Conservation (phyloP, 1,140 invertebrate genomes). For the Procambarus clarkii region DNA sequence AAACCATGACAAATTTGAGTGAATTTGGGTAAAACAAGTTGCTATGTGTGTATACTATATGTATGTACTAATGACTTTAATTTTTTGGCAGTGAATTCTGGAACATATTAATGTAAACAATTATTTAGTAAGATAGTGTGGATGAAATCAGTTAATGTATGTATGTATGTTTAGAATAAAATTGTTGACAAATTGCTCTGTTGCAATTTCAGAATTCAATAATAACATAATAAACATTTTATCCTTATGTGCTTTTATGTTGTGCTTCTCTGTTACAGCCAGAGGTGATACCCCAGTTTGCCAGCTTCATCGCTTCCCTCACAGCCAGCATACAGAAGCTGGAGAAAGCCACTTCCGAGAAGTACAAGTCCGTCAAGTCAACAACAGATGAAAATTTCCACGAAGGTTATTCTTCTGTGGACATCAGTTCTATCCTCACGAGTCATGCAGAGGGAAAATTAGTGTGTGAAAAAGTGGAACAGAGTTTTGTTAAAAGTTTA, state of each 20-base stretch:
- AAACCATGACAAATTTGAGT: no score
- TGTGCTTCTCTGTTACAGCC: conserved; percentile 10
- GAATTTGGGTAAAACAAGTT: no score
- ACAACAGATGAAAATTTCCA: not conserved
- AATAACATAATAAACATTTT: no score
- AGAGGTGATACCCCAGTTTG: conserved; percentile 30
- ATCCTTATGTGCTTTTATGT: not conserved
- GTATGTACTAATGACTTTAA: no score
- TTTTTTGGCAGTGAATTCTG: no score
- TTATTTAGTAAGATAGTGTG: no score
- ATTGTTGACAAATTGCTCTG: no score
- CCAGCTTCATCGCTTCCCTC: conserved; percentile 23
- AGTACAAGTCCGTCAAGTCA: conserved; percentile 12
- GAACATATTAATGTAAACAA: no score
- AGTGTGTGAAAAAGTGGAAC: conserved; percentile 35
- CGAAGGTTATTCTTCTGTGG: conserved; percentile 18
- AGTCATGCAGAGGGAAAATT: not conserved
- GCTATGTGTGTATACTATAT: no score
- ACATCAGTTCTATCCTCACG: conserved; percentile 9
- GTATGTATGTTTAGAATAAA: no score
- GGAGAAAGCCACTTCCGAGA: conserved; percentile 4
- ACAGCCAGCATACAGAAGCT: conserved; percentile 4
- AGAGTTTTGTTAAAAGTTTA: conserved; percentile 37
- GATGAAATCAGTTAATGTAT: no score
- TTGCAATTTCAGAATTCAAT: no score